Evolutionary conservation across 2,797 vertebrate genomes (phyloP).

Genomic region (Pantherophis alleghaniensis): DNA sequence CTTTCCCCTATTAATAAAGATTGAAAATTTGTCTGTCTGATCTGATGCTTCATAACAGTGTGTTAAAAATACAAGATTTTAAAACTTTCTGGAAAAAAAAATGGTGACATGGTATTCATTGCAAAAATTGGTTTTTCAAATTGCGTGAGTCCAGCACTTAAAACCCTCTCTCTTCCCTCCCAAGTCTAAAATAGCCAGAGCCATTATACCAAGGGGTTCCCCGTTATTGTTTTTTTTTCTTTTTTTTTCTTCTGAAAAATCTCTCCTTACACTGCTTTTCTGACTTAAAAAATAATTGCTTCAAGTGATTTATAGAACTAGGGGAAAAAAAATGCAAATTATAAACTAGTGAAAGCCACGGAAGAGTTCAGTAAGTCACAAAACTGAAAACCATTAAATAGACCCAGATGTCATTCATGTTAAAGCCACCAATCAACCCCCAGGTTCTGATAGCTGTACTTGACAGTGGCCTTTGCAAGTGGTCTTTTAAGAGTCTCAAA

Average conservation of each 20-base stretch:
- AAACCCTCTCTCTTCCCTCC: background rate
- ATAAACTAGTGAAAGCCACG: background rate
- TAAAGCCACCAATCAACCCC: background rate
- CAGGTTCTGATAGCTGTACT: background rate
- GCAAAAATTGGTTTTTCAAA: background rate
- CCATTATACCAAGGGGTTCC: background rate
- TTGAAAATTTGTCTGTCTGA: slow-evolving; percentile 25
- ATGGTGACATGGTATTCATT: background rate
- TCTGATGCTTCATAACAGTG: slow-evolving; percentile 15
- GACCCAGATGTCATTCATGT: background rate
- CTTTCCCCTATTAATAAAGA: slow-evolving; percentile 16
- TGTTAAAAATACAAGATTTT: background rate
- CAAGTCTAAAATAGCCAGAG: background rate
- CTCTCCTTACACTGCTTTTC: background rate
- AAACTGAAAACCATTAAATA: background rate
- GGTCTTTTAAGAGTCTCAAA: background rate
- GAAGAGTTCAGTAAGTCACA: background rate
- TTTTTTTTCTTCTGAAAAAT: background rate
- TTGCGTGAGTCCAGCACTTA: background rate
- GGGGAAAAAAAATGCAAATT: background rate
- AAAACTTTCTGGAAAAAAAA: background rate
- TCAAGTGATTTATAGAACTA: background rate
- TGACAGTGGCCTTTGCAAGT: too few species aligned
- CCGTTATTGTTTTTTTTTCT: background rate
- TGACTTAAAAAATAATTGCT: background rate